Base-by-base conservation (phyloP, 2,113 vertebrate species). In the Reinhardtius hippoglossoides region DNA sequence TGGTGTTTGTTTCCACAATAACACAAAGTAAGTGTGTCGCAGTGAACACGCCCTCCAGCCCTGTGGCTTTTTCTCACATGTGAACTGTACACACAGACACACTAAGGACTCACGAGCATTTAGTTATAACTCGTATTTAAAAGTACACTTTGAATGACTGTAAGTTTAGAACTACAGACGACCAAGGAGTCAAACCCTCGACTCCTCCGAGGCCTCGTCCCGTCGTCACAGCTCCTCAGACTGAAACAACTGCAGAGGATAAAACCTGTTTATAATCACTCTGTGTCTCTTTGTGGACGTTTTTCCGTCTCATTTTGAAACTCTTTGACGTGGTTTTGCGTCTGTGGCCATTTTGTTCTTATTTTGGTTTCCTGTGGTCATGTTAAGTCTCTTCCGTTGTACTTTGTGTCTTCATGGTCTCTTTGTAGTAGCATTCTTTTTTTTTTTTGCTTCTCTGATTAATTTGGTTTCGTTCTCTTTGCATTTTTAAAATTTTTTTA, bases 1-100 rank as follows among this genome's bases (percentile, higher is more conserved):
- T 42, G 31, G 54, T 76, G 80, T 89, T 90, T 90, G 85, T 90
- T 91, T 87, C 74, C 87, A 87, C 80, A 91, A 87, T 87, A 93
- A 81, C 71, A 27, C 60, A 42, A 42, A 72, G 27, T 67, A 27
- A 78, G 72, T 71, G 64, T 76, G 68, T 24, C 66, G 16, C 35
- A 21, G 26, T 18, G 50, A 64, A 80, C 84, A 85, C 83, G 1
- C 86, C 84, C 67, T 78, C 35, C 20, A 48, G 35, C n/a, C 16
- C 63, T 48, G 54, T 52, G 40, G 52, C 70, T 57, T 23, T 69
- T 31, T 31, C 6, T 76, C 78, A 10, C 18, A 18, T 82, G 46
- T 58, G 20, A n/a, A 58, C 40, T 76, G 18, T 40, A 37, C 58
- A 70, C 44, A 64, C 0, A 59, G 42, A 4, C 15, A 37, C 26